phyloP scores from a whole-genome alignment of 1,140 invertebrate species.

The Dermatophagoides farinae region DNA sequence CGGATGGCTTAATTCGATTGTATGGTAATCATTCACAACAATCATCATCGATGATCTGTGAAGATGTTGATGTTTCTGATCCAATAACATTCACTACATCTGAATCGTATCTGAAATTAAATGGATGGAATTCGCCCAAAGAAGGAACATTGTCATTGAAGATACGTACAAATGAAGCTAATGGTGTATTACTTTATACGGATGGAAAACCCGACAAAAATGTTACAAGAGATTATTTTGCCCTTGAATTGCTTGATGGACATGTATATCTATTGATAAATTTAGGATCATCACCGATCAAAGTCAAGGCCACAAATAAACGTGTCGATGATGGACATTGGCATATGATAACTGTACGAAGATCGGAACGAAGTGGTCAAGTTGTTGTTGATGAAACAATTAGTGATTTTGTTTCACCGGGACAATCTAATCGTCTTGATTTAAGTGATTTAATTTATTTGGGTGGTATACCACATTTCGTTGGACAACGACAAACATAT shows the following conservation, averaged over 20 bases:
- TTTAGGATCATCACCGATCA: conserved; percentile 67
- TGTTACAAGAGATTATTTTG: conserved; percentile 61
- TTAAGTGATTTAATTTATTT: conserved; percentile 59
- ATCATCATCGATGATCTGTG: conserved; percentile 32
- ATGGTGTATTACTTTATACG: conserved; percentile 80
- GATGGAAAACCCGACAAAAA: conserved; percentile 36
- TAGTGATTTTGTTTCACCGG: conserved; percentile 62
- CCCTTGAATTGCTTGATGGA: conserved; percentile 76
- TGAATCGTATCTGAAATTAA: conserved; percentile 64
- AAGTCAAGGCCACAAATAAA: conserved; percentile 54
- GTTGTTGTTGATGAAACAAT: conserved; percentile 65
- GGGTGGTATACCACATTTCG: conserved; percentile 40
- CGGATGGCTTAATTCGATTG: not conserved
- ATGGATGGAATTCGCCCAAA: conserved; percentile 59
- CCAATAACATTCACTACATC: conserved; percentile 74
- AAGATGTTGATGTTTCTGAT: conserved; percentile 50
- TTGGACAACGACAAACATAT: conserved; percentile 28
- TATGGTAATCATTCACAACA: not conserved
- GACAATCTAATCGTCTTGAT: conserved; percentile 61
- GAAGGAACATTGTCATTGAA: conserved; percentile 74
- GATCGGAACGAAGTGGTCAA: conserved; percentile 54
- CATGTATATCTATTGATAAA: conserved; percentile 77
- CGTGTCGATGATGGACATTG: conserved; percentile 71
- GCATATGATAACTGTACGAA: conserved; percentile 63
- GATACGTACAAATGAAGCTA: conserved; percentile 77